These are phyloP conservation scores for Digitonthophagus gazella DNA, from an alignment of 2,888 invertebrate species.

Conservation along the genomic window DNA sequence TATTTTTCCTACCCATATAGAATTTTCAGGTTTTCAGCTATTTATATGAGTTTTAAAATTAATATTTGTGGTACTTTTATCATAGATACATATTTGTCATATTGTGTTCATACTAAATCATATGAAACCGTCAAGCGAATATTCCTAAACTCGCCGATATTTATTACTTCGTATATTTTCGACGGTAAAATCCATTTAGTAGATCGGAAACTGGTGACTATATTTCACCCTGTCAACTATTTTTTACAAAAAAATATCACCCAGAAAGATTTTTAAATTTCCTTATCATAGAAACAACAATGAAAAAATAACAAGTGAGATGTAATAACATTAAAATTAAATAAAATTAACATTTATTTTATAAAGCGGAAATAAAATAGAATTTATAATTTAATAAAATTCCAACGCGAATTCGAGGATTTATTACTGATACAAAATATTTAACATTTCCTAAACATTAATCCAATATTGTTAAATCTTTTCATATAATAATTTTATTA, in stretches of 20 bases:
- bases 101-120: neutral
- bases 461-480: too few relatives aligned
- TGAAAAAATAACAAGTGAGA: too few relatives aligned
- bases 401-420: too few relatives aligned
- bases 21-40: neutral
- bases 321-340: too few relatives aligned
- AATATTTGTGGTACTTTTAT: neutral
- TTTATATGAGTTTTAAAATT: neutral
- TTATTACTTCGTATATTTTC: neutral
- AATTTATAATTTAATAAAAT: too few relatives aligned
- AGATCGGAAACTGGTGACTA: neutral
- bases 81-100: neutral
- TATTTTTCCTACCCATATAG: neutral
- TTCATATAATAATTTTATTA: too few relatives aligned
- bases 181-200: neutral
- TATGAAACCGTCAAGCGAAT: neutral
- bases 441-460: too few relatives aligned
- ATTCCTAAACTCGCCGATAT: neutral
- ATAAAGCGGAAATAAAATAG: too few relatives aligned
- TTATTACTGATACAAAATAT: too few relatives aligned
- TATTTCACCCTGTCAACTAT: neutral
- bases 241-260: neutral
- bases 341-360: too few relatives aligned
- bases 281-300: neutral
- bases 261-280: neutral